A percentile compares a stretch with the other conserved stretches of the same genome.
Evolutionary conservation across 1,140 invertebrate species (phyloP).

Genomic region (Trypoxylus dichotomus): DNA sequence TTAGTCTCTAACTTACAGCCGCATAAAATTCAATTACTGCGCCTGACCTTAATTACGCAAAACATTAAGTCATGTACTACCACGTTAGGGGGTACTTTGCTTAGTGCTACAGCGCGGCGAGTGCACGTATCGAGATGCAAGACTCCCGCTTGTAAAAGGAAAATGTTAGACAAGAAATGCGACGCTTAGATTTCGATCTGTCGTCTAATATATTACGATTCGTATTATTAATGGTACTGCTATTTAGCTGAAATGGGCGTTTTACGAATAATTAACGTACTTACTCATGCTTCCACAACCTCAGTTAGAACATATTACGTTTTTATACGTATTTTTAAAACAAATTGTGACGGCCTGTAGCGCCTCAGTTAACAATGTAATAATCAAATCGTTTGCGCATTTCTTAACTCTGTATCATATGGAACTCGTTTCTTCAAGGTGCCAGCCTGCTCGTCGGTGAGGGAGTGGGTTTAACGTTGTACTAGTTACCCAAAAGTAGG

Average conservation of each 20-base stretch:
- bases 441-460: too few relatives aligned
- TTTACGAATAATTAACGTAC: too few relatives aligned
- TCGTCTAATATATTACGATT: not conserved
- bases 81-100: not conserved
- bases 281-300: too few relatives aligned
- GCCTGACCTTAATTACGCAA: constrained; percentile 2
- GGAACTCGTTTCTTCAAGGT: too few relatives aligned
- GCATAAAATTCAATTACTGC: not conserved
- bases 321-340: too few relatives aligned
- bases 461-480: too few relatives aligned
- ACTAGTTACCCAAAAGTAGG: too few relatives aligned
- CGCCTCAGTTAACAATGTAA: too few relatives aligned
- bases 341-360: too few relatives aligned
- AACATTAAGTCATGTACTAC: not conserved
- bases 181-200: not conserved
- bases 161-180: not conserved
- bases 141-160: not conserved
- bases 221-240: not conserved
- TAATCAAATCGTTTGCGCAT: too few relatives aligned
- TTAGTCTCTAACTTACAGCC: not conserved
- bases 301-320: too few relatives aligned
- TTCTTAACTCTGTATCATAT: too few relatives aligned
- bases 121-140: not conserved
- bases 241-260: not conserved
- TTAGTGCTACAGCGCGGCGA: not conserved